Conservation (phyloP, 2,113 vertebrate genomes). For the Paramisgurnus dabryanus region DNA sequence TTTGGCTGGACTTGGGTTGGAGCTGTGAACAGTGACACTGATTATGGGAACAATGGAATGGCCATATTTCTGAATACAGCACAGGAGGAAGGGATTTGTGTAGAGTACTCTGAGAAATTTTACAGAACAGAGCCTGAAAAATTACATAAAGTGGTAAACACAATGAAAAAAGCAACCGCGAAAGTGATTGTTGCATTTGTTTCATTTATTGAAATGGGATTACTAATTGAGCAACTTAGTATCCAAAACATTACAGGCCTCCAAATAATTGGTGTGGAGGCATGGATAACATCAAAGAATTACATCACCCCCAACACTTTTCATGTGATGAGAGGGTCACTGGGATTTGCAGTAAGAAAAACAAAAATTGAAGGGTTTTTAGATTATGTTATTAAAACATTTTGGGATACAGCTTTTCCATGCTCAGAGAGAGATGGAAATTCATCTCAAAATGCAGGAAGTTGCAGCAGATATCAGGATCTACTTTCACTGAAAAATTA, state of each 20-base stretch:
- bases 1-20: constrained; percentile 72
- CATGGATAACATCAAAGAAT: constrained; percentile 71
- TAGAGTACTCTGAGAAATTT: constrained; percentile 71
- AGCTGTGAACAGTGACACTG: constrained; percentile 70
- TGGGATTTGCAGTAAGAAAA: neutral
- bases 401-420: neutral
- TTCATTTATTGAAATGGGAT: constrained; percentile 70
- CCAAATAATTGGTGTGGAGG: constrained; percentile 73
- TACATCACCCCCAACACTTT: constrained; percentile 64
- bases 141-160: constrained; percentile 66
- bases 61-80: constrained; percentile 69
- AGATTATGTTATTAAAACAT: neutral
- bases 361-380: neutral
- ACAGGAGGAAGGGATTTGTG: constrained; percentile 68
- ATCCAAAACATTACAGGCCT: constrained; percentile 68
- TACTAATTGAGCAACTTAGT: constrained; percentile 67
- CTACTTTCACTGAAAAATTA: neutral
- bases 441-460: neutral
- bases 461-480: neutral
- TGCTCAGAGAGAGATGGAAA: neutral
- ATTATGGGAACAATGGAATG: constrained; percentile 76
- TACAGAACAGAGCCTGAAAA: constrained; percentile 64
- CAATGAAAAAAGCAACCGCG: constrained; percentile 67
- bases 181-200: constrained; percentile 71
- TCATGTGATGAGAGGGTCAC: neutral